A percentile compares a stretch with the other conserved stretches of the same genome.
Evolutionary conservation across 2,113 vertebrate species (phyloP).

Genomic region (Onychostoma macrolepis): DNA sequence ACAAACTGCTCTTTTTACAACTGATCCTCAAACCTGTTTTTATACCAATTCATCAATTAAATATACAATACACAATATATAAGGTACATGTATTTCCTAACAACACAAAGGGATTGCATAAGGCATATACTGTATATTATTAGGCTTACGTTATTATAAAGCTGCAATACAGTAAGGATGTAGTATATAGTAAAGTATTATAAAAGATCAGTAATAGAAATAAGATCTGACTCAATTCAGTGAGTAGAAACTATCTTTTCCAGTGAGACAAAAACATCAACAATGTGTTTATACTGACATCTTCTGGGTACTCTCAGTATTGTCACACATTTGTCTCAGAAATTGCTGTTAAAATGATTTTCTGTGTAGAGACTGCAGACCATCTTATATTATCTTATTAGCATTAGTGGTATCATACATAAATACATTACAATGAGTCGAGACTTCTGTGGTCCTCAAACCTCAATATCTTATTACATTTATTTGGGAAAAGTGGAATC

Average conservation of each 20-base stretch:
- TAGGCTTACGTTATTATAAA: background rate
- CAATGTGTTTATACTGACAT: conserved; percentile 67
- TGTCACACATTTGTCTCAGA: background rate
- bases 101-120: background rate
- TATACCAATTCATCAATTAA: background rate
- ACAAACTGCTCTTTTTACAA: background rate
- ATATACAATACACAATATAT: background rate
- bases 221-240: background rate
- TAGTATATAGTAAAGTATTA: background rate
- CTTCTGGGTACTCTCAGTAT: conserved; percentile 65
- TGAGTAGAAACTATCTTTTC: background rate
- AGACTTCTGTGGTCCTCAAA: background rate
- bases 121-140: background rate
- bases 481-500: background rate
- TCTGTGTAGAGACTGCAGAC: background rate
- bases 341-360: background rate
- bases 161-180: background rate
- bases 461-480: background rate
- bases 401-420: background rate
- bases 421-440: background rate
- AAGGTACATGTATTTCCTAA: background rate
- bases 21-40: background rate
- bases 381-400: background rate
- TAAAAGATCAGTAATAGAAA: no score
- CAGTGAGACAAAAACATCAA: background rate